Evolutionary conservation across 2,888 invertebrate genomes (phyloP).

Genomic region (Drosophila mimetica): DNA sequence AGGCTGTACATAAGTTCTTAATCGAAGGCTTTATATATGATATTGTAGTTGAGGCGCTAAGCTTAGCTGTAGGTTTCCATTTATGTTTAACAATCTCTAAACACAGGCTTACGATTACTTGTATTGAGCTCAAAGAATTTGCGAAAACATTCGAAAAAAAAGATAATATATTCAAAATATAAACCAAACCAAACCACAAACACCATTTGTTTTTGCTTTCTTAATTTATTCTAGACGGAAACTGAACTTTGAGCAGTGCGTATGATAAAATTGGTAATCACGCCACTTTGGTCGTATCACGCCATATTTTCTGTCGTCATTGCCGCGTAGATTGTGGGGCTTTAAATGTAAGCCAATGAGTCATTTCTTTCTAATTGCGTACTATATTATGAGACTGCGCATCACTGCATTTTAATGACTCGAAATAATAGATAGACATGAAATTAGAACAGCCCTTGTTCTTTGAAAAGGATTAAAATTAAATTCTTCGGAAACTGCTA

Average conservation of each 20-base stretch:
- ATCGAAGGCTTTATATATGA: slow-evolving; percentile 61
- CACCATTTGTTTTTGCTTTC: neutral
- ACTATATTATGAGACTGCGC: neutral
- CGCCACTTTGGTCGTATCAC: slow-evolving; percentile 12
- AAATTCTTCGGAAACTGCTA: neutral
- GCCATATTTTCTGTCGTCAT: slow-evolving; percentile 23
- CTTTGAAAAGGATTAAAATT: neutral
- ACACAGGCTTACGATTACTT: slow-evolving; percentile 57
- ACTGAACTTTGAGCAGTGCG: neutral
- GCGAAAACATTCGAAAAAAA: slow-evolving; percentile 37
- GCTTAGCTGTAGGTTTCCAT: slow-evolving; percentile 66
- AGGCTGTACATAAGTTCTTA: slow-evolving; percentile 55
- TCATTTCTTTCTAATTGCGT: neutral
- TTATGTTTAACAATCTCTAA: slow-evolving; percentile 64
- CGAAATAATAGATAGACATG: neutral
- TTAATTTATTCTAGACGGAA: neutral
- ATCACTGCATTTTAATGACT: neutral
- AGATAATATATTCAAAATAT: slow-evolving; percentile 40
- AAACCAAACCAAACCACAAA: slow-evolving; percentile 30
- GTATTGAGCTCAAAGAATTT: slow-evolving; percentile 64
- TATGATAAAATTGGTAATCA: neutral
- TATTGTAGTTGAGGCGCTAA: slow-evolving; percentile 42
- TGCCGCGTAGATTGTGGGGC: neutral
- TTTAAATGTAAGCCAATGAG: slow-evolving; percentile 9
- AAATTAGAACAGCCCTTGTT: neutral